Base-by-base conservation (phyloP, 23 tunicate genomes). In the Botrylloides violaceus region DNA sequence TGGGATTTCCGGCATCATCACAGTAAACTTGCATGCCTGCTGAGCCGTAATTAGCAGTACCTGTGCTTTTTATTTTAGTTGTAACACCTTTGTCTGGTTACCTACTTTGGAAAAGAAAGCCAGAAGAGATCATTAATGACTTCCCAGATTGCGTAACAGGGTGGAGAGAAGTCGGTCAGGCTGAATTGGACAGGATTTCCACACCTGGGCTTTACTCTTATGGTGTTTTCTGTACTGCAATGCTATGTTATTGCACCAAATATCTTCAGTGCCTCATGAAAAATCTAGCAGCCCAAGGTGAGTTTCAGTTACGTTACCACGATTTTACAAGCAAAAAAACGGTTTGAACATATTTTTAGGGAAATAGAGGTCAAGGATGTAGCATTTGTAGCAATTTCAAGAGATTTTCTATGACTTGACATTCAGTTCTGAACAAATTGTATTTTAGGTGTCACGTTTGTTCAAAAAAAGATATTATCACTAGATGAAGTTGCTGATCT, bases 391-490 rank as follows among this genome's bases (percentile, higher is more conserved):
- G n/a, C n/a, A n/a, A n/a, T n/a, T n/a, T n/a, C n/a, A n/a, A n/a
- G n/a, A n/a, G n/a, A n/a, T n/a, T n/a, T n/a, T n/a, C n/a, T n/a
- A n/a, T n/a, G n/a, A n/a, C n/a, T n/a, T n/a, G n/a, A n/a, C n/a
- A n/a, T n/a, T n/a, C n/a, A n/a, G n/a, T n/a, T n/a, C n/a, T n/a
- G n/a, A n/a, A n/a, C n/a, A n/a, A n/a, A n/a, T n/a, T n/a, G n/a
- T n/a, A n/a, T n/a, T n/a, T n/a, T 21, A 79, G 96, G 97, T 53
- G 97, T 88, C 43, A 79, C 43, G 18, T 50, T 90, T 39, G 65
- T 90, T 2, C 81, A 90, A 58, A 66, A 68, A 36, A 38, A 75
- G 2, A 75, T 90, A n/a, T 25, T 38, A 3, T 36, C 36, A 1
- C 78, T 90, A 12, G 79, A 83, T 49, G 89, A 83, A 19, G 55